Percentiles rank a stretch among this genome's conserved stretches.
phyloP scores from a whole-genome alignment of 2,888 invertebrate species.

The Spodoptera picta region DNA sequence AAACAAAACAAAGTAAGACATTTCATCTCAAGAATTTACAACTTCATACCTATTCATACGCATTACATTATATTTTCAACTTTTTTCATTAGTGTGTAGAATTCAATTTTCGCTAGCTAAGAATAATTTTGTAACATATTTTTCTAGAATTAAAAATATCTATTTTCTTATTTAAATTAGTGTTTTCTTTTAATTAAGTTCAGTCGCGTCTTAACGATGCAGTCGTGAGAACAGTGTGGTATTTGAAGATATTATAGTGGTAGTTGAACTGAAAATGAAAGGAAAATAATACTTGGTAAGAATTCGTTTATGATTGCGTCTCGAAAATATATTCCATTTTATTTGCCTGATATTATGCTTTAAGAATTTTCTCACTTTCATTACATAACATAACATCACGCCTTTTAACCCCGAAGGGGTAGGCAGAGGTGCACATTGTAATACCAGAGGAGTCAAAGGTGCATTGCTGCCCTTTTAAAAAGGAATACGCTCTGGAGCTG shows the following conservation, averaged over 20 bases:
- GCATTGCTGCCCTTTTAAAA: too few relatives aligned
- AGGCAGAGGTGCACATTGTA: too few relatives aligned
- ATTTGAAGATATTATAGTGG: neutral
- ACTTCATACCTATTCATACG: slow-evolving; percentile 4
- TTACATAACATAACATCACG: too few relatives aligned
- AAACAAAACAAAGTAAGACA: neutral
- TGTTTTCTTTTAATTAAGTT: slow-evolving; percentile 42
- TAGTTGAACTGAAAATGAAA: slow-evolving; percentile 5
- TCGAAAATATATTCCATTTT: neutral
- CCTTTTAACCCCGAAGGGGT: too few relatives aligned
- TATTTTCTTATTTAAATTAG: slow-evolving; percentile 39
- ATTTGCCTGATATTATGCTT: too few relatives aligned
- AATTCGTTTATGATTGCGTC: neutral
- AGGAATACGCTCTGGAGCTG: too few relatives aligned
- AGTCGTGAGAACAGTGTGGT: neutral
- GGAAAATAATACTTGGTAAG: neutral
- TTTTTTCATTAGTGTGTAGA: slow-evolving; percentile 29
- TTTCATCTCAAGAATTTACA: neutral
- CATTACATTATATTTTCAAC: slow-evolving; percentile 9
- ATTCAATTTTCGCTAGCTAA: slow-evolving; percentile 43
- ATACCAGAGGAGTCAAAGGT: too few relatives aligned
- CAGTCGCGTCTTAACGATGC: neutral
- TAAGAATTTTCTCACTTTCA: too few relatives aligned
- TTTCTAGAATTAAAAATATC: slow-evolving; percentile 53
- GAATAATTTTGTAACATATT: slow-evolving; percentile 59